Evolutionary conservation across 2,113 vertebrate genomes (phyloP).

Genomic region (Vulpes ferrilata): DNA sequence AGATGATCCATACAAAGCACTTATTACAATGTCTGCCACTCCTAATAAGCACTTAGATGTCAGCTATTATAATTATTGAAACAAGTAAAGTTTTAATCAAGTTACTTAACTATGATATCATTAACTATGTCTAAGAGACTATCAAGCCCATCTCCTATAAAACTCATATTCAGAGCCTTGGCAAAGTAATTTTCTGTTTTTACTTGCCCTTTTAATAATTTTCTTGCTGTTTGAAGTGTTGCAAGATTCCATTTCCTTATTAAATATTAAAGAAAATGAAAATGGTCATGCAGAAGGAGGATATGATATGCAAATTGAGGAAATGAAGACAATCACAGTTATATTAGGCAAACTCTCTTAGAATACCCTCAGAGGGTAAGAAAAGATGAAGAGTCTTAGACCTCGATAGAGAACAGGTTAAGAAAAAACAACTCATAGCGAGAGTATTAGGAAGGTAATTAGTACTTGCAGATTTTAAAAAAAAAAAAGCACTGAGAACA

Average conservation of each 20-base stretch:
- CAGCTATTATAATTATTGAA: background rate
- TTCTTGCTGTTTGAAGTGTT: constrained; percentile 15
- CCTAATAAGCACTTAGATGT: background rate
- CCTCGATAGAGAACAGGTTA: background rate
- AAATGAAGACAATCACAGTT: background rate
- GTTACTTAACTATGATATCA: background rate
- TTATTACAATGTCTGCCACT: background rate
- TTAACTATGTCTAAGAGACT: background rate
- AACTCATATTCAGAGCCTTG: background rate
- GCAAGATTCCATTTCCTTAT: constrained; percentile 13
- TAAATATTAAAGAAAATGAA: constrained; percentile 32
- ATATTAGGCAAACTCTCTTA: constrained; percentile 9
- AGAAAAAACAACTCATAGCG: background rate
- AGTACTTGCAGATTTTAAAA: background rate
- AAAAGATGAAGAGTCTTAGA: background rate
- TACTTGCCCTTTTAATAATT: background rate
- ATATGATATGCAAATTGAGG: background rate
- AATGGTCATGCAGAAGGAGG: background rate
- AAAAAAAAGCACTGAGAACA: background rate
- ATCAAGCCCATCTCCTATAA: background rate
- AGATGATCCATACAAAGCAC: background rate
- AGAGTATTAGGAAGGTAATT: background rate
- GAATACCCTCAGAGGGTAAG: background rate
- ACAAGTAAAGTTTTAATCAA: background rate
- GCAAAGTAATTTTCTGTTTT: background rate